Conservation (phyloP, 2,888 invertebrate species). For the Netelia virgata region DNA sequence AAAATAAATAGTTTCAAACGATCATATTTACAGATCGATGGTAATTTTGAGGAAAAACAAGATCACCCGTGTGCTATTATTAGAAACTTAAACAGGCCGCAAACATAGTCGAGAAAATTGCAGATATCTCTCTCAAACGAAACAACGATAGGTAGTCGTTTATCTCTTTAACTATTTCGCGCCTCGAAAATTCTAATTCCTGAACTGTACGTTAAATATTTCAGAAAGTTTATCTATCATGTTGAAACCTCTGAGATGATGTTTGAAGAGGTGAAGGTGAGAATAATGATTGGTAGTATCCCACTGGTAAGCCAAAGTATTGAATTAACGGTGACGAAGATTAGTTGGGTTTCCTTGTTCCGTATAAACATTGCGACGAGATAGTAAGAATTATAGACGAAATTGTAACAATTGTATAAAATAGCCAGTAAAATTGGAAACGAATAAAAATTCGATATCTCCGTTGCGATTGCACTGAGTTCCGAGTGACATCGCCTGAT, state of each 20-base stretch:
- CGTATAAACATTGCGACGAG: constrained; percentile 37
- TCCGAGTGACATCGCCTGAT: constrained; percentile 49
- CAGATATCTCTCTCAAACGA: no score
- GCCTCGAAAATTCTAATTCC: constrained; percentile 16
- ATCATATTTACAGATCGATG: no score
- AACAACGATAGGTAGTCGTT: not conserved
- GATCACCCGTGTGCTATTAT: no score
- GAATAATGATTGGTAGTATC: constrained; percentile 55
- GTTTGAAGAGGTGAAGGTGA: constrained; percentile 36
- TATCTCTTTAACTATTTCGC: constrained; percentile 11
- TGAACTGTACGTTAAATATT: not conserved
- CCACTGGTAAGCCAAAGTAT: constrained; percentile 23
- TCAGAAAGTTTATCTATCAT: not conserved
- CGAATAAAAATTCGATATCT: constrained; percentile 60
- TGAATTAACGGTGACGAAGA: not conserved
- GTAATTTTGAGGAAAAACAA: no score
- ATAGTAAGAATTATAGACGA: constrained; percentile 56
- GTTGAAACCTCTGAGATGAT: constrained; percentile 46
- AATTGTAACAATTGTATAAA: not conserved
- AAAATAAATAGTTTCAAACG: no score
- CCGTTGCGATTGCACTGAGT: constrained; percentile 34
- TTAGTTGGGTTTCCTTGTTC: not conserved
- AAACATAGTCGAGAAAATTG: no score
- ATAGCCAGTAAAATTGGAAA: constrained; percentile 43
- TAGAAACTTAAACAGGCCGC: no score